A percentile compares a stretch with the other conserved stretches of the same genome.
Conservation (phyloP, 2,113 vertebrate genomes). For the Zonotrichia leucophrys region DNA sequence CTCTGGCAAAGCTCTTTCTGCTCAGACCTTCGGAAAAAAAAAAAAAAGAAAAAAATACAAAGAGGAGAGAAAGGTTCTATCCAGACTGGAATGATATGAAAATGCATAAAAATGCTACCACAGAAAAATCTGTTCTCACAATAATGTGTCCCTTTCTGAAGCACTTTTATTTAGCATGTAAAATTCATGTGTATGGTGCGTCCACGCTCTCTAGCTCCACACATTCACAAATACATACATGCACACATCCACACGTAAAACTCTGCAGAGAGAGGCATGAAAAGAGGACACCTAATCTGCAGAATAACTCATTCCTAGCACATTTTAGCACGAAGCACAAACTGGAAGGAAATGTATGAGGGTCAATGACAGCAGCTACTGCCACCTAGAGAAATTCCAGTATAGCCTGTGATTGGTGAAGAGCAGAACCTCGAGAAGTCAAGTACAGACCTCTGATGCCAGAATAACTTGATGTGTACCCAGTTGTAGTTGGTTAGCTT, state of each 20-base stretch:
- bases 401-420: background rate
- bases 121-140: background rate
- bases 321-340: background rate
- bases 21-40: background rate
- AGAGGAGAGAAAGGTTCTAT: background rate
- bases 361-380: background rate
- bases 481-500: background rate
- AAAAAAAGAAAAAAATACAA: background rate
- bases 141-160: background rate
- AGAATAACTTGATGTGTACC: background rate
- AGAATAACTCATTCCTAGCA: background rate
- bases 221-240: background rate
- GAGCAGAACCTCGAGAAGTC: background rate
- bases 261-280: background rate
- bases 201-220: background rate
- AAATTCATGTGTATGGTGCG: background rate
- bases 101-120: background rate
- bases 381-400: background rate
- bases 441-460: background rate
- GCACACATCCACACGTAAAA: background rate
- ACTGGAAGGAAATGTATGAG: background rate
- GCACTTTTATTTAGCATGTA: background rate
- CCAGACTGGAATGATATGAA: background rate
- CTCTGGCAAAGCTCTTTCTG: background rate
- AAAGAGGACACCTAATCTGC: background rate